Percentiles rank a stretch among this genome's conserved stretches.
These are phyloP conservation scores for Uropsilus gracilis DNA, from an alignment of 2,113 vertebrate species.

Conservation along the genomic window DNA sequence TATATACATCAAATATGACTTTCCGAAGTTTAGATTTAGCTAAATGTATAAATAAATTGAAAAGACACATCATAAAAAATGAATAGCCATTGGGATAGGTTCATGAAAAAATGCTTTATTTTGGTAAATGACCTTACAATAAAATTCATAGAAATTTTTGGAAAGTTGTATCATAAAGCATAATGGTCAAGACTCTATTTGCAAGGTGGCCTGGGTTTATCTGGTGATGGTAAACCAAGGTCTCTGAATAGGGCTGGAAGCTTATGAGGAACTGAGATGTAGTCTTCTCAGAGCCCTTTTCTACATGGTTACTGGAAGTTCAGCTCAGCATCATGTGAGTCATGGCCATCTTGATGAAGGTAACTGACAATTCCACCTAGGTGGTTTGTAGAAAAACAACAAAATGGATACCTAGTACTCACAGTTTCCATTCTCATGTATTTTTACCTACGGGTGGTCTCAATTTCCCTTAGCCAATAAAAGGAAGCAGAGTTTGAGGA, in stretches of 20 bases:
- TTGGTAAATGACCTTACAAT: background rate
- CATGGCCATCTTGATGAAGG: background rate
- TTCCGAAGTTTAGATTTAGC: background rate
- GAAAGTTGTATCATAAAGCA: background rate
- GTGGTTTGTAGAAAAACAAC: background rate
- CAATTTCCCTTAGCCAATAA: no score
- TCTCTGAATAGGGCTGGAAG: background rate
- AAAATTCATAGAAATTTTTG: conserved; percentile 8
- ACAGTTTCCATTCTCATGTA: no score
- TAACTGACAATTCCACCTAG: background rate
- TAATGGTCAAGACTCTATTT: background rate
- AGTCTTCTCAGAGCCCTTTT: background rate
- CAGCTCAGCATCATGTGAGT: background rate
- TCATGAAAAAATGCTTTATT: background rate
- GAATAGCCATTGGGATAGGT: background rate
- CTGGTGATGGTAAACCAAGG: background rate
- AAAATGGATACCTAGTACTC: no score
- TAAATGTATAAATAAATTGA: background rate
- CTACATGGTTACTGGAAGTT: background rate
- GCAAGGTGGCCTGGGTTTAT: background rate
- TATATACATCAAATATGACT: background rate
- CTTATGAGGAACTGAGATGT: background rate
- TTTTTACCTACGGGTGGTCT: no score
- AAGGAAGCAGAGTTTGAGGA: no score
- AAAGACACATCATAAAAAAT: background rate